Percentiles rank a stretch among this genome's conserved stretches.
Evolutionary conservation across 2,888 invertebrate genomes (phyloP).

Genomic region (Nomada goodeniana): DNA sequence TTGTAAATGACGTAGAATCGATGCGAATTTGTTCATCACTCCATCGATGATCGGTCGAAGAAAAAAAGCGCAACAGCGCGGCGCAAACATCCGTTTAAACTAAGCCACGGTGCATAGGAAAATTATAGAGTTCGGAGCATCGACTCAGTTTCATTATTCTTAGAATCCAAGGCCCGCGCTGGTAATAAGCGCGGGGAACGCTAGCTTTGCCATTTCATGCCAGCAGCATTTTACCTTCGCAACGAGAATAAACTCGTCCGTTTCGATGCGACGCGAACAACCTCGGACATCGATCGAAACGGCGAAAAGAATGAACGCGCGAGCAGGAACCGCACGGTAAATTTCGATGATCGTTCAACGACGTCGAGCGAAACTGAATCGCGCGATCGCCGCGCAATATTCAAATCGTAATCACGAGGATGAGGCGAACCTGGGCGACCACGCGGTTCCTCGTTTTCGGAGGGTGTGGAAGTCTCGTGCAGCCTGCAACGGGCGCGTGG

Average conservation of each 20-base stretch:
- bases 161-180: conserved; percentile 13
- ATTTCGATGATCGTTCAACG: conserved; percentile 47
- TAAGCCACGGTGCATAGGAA: not conserved
- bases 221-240: conserved; percentile 9
- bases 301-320: not conserved
- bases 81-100: not conserved
- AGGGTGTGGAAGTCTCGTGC: conserved; percentile 25
- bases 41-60: not conserved
- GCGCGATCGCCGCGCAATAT: conserved; percentile 56
- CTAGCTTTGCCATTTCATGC: conserved; percentile 30
- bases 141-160: conserved; percentile 14
- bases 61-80: not conserved
- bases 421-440: conserved; percentile 7
- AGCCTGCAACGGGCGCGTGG: conserved; percentile 30
- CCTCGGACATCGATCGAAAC: conserved; percentile 12
- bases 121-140: not conserved
- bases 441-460: not conserved
- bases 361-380: conserved; percentile 54
- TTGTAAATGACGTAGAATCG: no score
- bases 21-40: not conserved
- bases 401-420: conserved; percentile 33
- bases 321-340: conserved; percentile 33
- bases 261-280: conserved; percentile 3
- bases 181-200: not conserved
- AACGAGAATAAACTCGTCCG: conserved; percentile 24